Base-by-base conservation (phyloP, 2,797 vertebrate species). In the Characodon lateralis region DNA sequence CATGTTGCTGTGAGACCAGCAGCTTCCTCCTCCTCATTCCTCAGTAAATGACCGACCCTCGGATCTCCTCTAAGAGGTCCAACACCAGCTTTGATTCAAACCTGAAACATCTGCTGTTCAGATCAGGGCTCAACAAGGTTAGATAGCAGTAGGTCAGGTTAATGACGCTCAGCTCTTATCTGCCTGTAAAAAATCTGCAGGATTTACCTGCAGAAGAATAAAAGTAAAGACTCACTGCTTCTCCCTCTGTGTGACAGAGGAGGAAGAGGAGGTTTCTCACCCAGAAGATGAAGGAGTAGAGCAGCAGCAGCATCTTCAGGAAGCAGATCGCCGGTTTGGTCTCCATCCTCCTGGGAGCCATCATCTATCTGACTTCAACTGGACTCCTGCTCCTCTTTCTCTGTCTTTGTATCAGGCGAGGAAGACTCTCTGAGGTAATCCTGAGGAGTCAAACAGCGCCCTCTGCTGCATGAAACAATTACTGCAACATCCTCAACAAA, bases 261-360 rank as follows among this genome's bases (percentile, higher is more conserved):
- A 66, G 63, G 63, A 66, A 41, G 39, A 66, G 35, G 65, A 68
- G 39, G 65, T 63, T 56, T 66, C 97, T 97, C 91, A 99, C 98
- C 98, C 98, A 99, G 93, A 99, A 99, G 90, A 99, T 91, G 94
- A 98, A 96, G 89, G 97, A 97, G 95, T 99, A 98, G 93, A 98
- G 94, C 91, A 99, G 96, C 82, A 99, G 97, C 83, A 99, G 97
- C 80, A 95, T 96, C 94, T 98, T 98, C 88, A 99, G 95, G 93
- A 97, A 98, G 91, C 96, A 96, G 95, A 98, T 98, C 91, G 97
- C 94, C 81, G 98, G 97, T 95, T 98, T 98, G 89, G 97, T 98
- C 94, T 98, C 97, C 96, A 99, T 97, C 95, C 97, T 97, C 93
- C 97, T 96, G 82, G 96, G 97, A 97, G 97, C 96, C 97, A 98